Percentiles rank a stretch among this genome's conserved stretches.
Evolutionary conservation across 2,113 vertebrate genomes (phyloP).

Genomic region (Pachycephala philippinensis): DNA sequence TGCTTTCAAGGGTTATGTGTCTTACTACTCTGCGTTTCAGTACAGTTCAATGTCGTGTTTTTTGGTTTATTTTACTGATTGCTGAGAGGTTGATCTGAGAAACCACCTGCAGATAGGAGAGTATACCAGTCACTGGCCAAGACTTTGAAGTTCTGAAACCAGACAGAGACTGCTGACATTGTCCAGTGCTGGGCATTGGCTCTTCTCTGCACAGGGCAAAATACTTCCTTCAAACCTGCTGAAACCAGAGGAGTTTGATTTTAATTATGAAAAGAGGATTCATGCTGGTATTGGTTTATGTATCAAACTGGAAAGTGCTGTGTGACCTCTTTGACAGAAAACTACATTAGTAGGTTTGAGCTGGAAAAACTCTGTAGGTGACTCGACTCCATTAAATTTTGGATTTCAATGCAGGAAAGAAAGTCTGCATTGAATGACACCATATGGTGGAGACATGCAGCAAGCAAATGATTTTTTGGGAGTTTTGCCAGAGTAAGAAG

Average conservation of each 20-base stretch:
- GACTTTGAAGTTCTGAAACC: not conserved
- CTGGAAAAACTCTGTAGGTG: conserved; percentile 32
- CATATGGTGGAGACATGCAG: conserved; percentile 58
- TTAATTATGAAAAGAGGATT: not conserved
- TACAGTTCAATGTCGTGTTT: not conserved
- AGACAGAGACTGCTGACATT: not conserved
- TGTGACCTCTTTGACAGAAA: conserved; percentile 8
- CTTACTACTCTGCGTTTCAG: not conserved
- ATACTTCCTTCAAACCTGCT: not conserved
- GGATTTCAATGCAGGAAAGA: conserved; percentile 16
- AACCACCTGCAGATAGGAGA: not conserved
- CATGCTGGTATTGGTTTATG: not conserved
- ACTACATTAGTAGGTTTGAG: conserved; percentile 9
- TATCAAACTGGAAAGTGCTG: not conserved
- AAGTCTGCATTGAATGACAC: conserved; percentile 55
- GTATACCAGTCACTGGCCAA: not conserved
- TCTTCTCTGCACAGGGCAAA: not conserved
- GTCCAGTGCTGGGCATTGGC: not conserved
- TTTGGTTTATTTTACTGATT: not conserved
- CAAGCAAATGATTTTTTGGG: conserved; percentile 56
- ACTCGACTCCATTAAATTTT: not conserved
- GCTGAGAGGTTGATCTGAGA: not conserved
- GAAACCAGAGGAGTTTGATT: not conserved
- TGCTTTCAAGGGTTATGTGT: not conserved
- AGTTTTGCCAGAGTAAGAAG: conserved; percentile 53